Conservation (phyloP, 2,888 invertebrate genomes). For the Acrobasis repandana region DNA sequence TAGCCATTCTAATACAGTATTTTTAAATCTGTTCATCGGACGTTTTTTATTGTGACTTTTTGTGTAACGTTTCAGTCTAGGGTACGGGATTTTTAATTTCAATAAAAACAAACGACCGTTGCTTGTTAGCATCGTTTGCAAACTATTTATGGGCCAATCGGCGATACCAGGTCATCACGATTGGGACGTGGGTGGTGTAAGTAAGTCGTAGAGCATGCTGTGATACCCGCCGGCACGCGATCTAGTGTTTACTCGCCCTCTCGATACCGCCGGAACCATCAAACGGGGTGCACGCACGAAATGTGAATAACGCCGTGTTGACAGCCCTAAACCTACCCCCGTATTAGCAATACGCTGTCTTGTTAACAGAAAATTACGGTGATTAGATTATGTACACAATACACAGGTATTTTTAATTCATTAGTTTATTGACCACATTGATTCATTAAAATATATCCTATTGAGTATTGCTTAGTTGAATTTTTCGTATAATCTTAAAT, state of each 20-base stretch:
- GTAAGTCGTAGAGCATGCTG: conserved; percentile 15
- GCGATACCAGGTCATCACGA: conserved; percentile 18
- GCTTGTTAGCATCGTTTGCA: background rate
- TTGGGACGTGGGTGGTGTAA: conserved; percentile 19
- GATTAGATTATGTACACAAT: too few species aligned
- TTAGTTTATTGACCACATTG: conserved; percentile 1
- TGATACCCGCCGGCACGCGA: conserved; percentile 38
- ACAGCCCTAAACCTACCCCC: conserved; percentile 28
- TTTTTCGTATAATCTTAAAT: background rate
- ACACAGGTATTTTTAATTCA: background rate
- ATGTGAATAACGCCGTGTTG: conserved; percentile 38
- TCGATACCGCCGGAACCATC: conserved; percentile 30
- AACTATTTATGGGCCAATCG: conserved; percentile 19
- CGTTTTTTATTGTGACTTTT: too few species aligned
- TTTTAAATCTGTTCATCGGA: too few species aligned
- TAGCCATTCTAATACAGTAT: too few species aligned
- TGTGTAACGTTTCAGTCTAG: too few species aligned
- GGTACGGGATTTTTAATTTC: background rate
- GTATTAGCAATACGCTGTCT: conserved; percentile 30
- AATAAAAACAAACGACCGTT: background rate
- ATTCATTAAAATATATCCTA: background rate
- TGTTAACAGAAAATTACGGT: conserved; percentile 11
- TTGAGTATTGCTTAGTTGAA: background rate
- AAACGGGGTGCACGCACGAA: conserved; percentile 42
- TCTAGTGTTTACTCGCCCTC: conserved; percentile 40